phyloP scores from a whole-genome alignment of 2,797 vertebrate genomes.

The Peromyscus eremicus region DNA sequence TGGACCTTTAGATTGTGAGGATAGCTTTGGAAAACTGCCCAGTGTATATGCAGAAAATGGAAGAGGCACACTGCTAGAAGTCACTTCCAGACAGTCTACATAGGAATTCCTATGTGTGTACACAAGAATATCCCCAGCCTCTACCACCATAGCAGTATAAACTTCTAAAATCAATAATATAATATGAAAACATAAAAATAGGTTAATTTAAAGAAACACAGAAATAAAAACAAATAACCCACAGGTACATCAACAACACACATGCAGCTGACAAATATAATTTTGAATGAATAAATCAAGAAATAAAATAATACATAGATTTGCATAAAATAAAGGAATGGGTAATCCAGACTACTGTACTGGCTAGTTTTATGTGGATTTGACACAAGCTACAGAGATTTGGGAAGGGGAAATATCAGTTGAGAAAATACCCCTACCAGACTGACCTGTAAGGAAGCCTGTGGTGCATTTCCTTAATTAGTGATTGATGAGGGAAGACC shows the following conservation, averaged over 20 bases:
- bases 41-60: neutral
- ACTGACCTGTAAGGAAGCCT: neutral
- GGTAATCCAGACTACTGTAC: neutral
- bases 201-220: neutral
- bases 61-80: neutral
- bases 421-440: neutral
- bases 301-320: neutral
- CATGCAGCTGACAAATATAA: neutral
- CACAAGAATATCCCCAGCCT: neutral
- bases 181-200: neutral
- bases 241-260: neutral
- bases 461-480: neutral
- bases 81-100: neutral
- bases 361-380: neutral
- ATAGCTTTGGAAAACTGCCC: neutral
- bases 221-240: neutral
- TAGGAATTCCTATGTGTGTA: neutral
- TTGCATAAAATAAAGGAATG: neutral
- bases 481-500: neutral
- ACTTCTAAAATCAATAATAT: neutral
- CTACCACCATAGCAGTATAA: neutral
- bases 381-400: neutral
- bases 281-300: neutral
- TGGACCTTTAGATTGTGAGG: neutral
- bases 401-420: neutral